Conservation (phyloP, 2,797 vertebrate species). For the Anguilla pacifica region DNA sequence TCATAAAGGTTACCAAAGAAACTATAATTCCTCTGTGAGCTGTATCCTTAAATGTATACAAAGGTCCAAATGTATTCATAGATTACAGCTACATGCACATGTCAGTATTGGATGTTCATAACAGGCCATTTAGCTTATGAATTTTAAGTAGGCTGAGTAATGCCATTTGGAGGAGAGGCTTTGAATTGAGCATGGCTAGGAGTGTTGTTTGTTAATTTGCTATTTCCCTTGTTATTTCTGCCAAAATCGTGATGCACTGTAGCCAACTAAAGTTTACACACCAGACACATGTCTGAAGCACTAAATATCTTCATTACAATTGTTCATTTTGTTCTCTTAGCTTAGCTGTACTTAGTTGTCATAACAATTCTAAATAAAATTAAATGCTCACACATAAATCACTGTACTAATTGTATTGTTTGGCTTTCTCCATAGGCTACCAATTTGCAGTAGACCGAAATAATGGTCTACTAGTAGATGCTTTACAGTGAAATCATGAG, state of each 20-base stretch:
- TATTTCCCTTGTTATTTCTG: not conserved
- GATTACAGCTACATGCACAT: not conserved
- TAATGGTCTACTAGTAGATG: not conserved
- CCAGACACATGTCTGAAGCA: not conserved
- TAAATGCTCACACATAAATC: too few relatives aligned
- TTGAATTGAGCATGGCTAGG: not conserved
- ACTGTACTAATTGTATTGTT: too few relatives aligned
- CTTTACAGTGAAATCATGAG: not conserved
- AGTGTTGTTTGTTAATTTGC: not conserved
- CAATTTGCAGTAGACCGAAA: too few relatives aligned
- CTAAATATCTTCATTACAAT: not conserved
- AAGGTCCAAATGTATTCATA: not conserved
- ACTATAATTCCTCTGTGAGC: not conserved
- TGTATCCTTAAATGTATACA: not conserved
- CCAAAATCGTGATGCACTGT: not conserved
- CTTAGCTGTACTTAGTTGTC: not conserved
- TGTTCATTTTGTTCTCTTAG: not conserved
- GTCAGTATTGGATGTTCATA: not conserved
- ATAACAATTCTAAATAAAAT: too few relatives aligned
- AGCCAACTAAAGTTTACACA: not conserved
- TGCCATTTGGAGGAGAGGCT: not conserved
- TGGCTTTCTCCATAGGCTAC: too few relatives aligned
- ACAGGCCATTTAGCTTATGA: not conserved
- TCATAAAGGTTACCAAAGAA: not conserved
- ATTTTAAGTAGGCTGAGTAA: not conserved